phyloP scores from a whole-genome alignment of 2,888 invertebrate genomes.

The Hydriomena furcata region DNA sequence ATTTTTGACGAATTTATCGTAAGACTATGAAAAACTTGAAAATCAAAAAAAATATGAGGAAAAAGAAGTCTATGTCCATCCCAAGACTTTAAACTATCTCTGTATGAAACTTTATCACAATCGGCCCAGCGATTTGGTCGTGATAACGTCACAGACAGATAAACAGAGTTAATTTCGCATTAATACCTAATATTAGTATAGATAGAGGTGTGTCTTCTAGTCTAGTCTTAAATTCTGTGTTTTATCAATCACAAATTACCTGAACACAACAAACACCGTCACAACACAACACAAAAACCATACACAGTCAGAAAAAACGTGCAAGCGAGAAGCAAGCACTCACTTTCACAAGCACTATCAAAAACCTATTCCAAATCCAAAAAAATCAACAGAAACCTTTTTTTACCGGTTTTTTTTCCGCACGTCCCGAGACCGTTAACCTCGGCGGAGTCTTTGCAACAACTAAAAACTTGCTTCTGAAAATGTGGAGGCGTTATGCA shows the following conservation, averaged over 20 bases:
- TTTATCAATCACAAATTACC: slow-evolving; percentile 42
- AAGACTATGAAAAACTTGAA: too few relatives aligned
- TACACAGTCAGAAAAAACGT: slow-evolving; percentile 37
- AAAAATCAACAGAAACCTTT: slow-evolving; percentile 35
- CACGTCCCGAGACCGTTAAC: slow-evolving; percentile 55
- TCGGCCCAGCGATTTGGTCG: too few relatives aligned
- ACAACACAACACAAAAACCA: slow-evolving; percentile 42
- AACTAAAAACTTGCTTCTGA: slow-evolving; percentile 77
- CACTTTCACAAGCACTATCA: slow-evolving; percentile 28
- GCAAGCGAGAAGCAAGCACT: slow-evolving; percentile 29
- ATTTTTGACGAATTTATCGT: too few relatives aligned
- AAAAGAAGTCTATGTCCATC: too few relatives aligned
- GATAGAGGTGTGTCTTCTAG: too few relatives aligned
- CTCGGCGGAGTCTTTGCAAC: slow-evolving; percentile 66
- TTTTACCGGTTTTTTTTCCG: slow-evolving; percentile 50
- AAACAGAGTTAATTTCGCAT: too few relatives aligned
- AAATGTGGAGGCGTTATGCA: slow-evolving; percentile 73
- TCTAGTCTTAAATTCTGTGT: too few relatives aligned
- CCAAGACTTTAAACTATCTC: too few relatives aligned
- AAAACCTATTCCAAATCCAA: slow-evolving; percentile 30
- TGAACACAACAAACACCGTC: slow-evolving; percentile 37
- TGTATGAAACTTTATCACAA: too few relatives aligned
- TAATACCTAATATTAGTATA: too few relatives aligned
- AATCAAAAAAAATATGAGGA: too few relatives aligned
- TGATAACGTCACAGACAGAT: too few relatives aligned